Percentiles rank a stretch among this genome's conserved stretches.
phyloP scores from a whole-genome alignment of 2,797 vertebrate species.

The Peromyscus attwateri region DNA sequence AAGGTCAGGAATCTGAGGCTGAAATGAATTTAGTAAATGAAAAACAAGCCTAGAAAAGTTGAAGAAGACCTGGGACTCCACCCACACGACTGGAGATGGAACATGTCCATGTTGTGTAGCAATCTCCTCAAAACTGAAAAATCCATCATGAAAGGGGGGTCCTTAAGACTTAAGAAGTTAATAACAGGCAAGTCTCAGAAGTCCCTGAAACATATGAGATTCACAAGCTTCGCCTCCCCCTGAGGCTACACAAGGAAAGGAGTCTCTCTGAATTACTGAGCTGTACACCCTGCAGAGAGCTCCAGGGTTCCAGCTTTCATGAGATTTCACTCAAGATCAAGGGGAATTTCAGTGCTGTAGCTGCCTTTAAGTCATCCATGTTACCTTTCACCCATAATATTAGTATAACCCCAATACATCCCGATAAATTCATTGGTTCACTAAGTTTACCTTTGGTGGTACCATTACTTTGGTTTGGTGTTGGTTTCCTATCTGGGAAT shows the following conservation, averaged over 20 bases:
- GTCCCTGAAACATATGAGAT: neutral
- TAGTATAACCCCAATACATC: neutral
- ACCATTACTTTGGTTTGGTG: neutral
- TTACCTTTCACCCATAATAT: neutral
- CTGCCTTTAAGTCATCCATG: neutral
- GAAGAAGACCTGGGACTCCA: neutral
- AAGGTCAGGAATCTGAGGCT: fast-evolving
- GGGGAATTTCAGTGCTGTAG: no score
- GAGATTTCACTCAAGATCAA: neutral
- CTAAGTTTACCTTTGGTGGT: neutral
- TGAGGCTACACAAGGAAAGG: neutral
- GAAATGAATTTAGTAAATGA: neutral
- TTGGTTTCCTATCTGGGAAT: neutral
- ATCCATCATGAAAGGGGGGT: neutral
- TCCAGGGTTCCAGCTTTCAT: neutral
- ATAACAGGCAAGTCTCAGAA: neutral
- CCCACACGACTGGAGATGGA: fast-evolving
- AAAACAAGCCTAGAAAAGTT: no score
- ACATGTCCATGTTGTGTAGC: neutral
- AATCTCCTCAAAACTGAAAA: neutral
- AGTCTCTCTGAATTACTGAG: neutral
- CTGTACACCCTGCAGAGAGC: neutral
- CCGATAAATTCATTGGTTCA: neutral
- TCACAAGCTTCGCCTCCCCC: no score
- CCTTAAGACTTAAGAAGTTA: neutral